Conservation (phyloP, 1,140 invertebrate species). For the Steinernema khuongi region DNA sequence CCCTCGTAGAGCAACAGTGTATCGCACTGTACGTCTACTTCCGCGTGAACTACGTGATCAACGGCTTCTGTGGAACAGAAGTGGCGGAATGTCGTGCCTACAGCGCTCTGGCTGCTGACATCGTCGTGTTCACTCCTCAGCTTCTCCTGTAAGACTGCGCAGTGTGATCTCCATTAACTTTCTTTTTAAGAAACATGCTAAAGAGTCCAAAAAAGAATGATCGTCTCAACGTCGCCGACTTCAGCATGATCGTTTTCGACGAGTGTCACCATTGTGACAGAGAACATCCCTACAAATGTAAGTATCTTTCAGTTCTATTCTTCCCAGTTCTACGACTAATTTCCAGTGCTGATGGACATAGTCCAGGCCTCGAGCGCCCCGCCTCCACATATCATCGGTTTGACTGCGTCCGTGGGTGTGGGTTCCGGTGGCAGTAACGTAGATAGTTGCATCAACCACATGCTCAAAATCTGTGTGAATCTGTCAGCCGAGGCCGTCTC, state of each 20-base stretch:
- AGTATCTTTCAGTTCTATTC: too few species aligned
- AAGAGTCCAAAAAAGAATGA: conserved; percentile 20
- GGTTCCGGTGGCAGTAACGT: neutral
- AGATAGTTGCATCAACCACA: neutral
- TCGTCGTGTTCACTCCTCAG: conserved; percentile 36
- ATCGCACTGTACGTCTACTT: conserved; percentile 17
- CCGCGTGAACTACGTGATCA: conserved; percentile 13
- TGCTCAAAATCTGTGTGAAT: neutral
- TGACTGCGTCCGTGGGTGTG: neutral
- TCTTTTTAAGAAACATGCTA: conserved; percentile 39
- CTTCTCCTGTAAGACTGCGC: conserved; percentile 30
- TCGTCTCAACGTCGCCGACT: conserved; percentile 31
- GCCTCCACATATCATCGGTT: conserved; percentile 4
- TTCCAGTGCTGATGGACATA: conserved; percentile 11
- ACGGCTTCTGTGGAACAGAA: conserved; percentile 30
- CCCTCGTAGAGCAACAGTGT: conserved; percentile 38
- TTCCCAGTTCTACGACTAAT: neutral
- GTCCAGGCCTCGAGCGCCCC: neutral
- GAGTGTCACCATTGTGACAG: too few species aligned
- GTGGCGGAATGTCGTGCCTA: conserved; percentile 7
- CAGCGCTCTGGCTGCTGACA: conserved; percentile 15
- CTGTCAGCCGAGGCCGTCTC: neutral
- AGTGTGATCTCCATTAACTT: conserved; percentile 10
- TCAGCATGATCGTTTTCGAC: too few species aligned
- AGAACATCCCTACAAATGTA: neutral